Evolutionary conservation across 2,888 invertebrate genomes (phyloP).

Genomic region (Limnephilus rhombicus): DNA sequence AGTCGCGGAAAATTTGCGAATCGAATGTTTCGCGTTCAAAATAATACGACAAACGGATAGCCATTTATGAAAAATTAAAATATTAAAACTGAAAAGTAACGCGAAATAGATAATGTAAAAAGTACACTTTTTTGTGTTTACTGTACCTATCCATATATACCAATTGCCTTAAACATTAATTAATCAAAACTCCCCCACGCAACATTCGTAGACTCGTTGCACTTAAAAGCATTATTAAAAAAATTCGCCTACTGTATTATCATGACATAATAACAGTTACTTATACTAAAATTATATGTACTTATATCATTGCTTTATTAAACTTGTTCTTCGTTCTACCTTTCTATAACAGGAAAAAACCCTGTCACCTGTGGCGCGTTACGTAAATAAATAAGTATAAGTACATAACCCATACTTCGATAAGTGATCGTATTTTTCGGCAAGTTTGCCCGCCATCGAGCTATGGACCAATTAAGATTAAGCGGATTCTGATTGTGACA

Average conservation of each 20-base stretch:
- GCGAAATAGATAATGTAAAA: no score
- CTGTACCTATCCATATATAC: not conserved
- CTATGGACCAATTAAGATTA: not conserved
- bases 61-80: no score
- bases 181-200: not conserved
- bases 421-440: not conserved
- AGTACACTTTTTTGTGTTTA: not conserved
- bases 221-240: not conserved
- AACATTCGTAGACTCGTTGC: not conserved
- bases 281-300: not conserved
- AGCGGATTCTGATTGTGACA: not conserved
- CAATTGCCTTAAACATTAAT: not conserved
- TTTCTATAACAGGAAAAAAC: not conserved
- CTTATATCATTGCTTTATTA: not conserved
- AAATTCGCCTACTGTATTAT: not conserved
- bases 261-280: not conserved
- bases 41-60: no score
- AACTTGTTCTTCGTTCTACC: not conserved
- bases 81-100: no score
- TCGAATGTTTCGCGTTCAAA: no score
- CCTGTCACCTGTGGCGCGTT: not conserved
- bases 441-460: not conserved
- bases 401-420: not conserved
- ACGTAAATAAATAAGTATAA: not conserved
- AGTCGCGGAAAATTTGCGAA: no score